Evolutionary conservation across 2,888 invertebrate species (phyloP).

Genomic region (Thecocarcelia acutangulata): DNA sequence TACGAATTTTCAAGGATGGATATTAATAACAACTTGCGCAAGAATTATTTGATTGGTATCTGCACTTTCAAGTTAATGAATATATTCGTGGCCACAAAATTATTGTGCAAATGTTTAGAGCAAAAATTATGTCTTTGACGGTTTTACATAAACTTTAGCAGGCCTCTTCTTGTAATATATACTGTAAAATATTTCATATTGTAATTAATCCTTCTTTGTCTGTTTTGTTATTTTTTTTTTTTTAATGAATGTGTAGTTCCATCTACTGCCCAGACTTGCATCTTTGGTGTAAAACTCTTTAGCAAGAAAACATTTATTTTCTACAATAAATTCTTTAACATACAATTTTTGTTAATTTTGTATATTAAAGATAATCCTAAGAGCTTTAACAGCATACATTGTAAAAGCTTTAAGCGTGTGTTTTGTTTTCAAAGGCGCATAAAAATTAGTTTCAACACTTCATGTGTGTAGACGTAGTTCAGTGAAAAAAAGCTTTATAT

Average conservation of each 20-base stretch:
- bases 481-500: slow-evolving; percentile 43
- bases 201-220: slow-evolving; percentile 15
- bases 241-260: slow-evolving; percentile 75
- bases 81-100: no score
- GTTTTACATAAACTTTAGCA: no score
- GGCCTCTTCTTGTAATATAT: background rate
- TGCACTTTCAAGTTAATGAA: no score
- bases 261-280: slow-evolving; percentile 82
- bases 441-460: background rate
- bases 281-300: slow-evolving; percentile 73
- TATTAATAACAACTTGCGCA: no score
- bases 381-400: slow-evolving; percentile 35
- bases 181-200: slow-evolving; percentile 8
- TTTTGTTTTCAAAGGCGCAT: slow-evolving; percentile 11
- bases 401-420: slow-evolving; percentile 48
- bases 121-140: no score
- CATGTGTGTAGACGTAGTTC: slow-evolving; percentile 40
- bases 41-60: no score
- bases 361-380: slow-evolving; percentile 72
- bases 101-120: no score
- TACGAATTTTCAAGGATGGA: no score
- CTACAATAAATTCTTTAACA: slow-evolving; percentile 70
- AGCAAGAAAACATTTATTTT: slow-evolving; percentile 55
- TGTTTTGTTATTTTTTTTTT: slow-evolving; percentile 33
- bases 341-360: slow-evolving; percentile 72